Evolutionary conservation across 2,888 invertebrate species (phyloP), one percentile per base, ranked within the genome.

Genomic region (Gasteruption jaculator): DNA sequence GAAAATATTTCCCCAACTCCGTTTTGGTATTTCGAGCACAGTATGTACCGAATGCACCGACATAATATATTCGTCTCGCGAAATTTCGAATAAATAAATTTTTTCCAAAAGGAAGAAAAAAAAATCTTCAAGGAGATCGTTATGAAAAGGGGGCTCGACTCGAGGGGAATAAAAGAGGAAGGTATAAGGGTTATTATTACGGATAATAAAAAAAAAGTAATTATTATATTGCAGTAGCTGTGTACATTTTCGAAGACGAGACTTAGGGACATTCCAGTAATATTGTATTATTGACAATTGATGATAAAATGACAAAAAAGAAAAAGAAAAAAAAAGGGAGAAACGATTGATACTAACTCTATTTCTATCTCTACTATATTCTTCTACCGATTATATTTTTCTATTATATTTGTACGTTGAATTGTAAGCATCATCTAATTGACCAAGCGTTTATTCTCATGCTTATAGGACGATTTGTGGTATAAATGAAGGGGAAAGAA

Each of bases 401-500:
- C 69, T 70, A 70, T 70, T 68, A 65, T 61, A 68, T 68, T 70
- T 70, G 68, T 69, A 70, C 67, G 68, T 70, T 68, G 60, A 67
- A 68, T 68, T 68, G 57, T 68, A 67, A 64, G 63, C 62, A n/a
- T n/a, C n/a, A n/a, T 63, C 58, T 62, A 65, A 64, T 58, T 57
- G 64, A 68, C 60, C 56, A 60, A 55, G 47, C 53, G 49, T 47
- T 18, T 33, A n/a, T n/a, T n/a, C n/a, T n/a, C 53, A 52, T 55
- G 55, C 58, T 61, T n/a, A n/a, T n/a, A n/a, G n/a, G n/a, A n/a
- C n/a, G n/a, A n/a, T n/a, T n/a, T n/a, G n/a, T n/a, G n/a, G n/a
- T n/a, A n/a, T n/a, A n/a, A 48, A 41, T 22, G 30, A 41, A 38
- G 31, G 24, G 31, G 36, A 41, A 42, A 38, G 20, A 42, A 36